Evolutionary conservation across 2,888 invertebrate species (phyloP).

Genomic region (Eilema sororculum): DNA sequence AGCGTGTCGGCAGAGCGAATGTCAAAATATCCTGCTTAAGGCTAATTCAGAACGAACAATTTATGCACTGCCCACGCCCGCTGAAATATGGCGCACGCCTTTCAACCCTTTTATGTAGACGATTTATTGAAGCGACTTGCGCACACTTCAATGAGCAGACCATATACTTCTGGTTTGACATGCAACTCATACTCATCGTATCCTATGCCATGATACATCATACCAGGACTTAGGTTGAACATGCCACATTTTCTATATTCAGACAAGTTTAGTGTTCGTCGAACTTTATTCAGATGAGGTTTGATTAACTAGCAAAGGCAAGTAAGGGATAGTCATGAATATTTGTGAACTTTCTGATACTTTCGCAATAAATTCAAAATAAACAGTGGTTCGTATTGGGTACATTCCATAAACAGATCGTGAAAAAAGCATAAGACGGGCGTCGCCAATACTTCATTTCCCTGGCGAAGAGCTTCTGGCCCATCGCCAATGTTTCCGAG

Average conservation of each 20-base stretch:
- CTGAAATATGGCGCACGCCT: slow-evolving; percentile 80
- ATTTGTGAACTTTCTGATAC: slow-evolving; percentile 46
- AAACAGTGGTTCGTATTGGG: slow-evolving; percentile 67
- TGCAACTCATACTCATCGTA: slow-evolving; percentile 74
- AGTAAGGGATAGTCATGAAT: neutral
- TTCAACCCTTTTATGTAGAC: slow-evolving; percentile 81
- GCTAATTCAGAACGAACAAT: slow-evolving; percentile 80
- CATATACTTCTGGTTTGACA: slow-evolving; percentile 70
- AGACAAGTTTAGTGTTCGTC: neutral
- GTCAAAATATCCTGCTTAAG: slow-evolving; percentile 81
- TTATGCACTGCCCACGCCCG: slow-evolving; percentile 80
- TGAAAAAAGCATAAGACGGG: slow-evolving; percentile 74
- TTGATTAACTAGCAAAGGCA: neutral
- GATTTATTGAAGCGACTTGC: slow-evolving; percentile 78
- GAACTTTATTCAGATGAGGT: neutral
- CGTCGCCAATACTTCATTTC: slow-evolving; percentile 82
- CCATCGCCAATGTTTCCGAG: slow-evolving; percentile 81
- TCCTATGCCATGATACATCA: slow-evolving; percentile 71
- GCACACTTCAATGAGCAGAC: slow-evolving; percentile 72
- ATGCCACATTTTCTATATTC: slow-evolving; percentile 55
- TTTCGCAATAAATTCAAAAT: slow-evolving; percentile 68
- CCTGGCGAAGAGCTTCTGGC: slow-evolving; percentile 77
- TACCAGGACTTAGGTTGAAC: slow-evolving; percentile 58
- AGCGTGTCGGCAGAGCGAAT: slow-evolving; percentile 65
- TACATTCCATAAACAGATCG: slow-evolving; percentile 80